Evolutionary conservation across 1,140 invertebrate species (phyloP).

Genomic region (Zaprionus africanus): DNA sequence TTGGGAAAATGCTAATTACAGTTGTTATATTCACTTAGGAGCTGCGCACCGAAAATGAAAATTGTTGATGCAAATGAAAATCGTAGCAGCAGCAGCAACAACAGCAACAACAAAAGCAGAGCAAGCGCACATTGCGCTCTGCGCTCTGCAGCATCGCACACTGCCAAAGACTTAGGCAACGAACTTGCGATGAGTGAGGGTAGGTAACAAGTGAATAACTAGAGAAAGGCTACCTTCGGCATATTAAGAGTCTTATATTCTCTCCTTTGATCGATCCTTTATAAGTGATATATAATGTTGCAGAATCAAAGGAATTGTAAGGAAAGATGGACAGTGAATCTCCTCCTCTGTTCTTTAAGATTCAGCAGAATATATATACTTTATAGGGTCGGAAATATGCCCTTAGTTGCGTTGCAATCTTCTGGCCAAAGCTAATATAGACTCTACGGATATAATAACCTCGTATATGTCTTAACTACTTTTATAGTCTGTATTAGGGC

Average conservation of each 20-base stretch:
- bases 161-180: conserved; percentile 76
- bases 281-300: background rate
- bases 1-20: conserved; percentile 59
- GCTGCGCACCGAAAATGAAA: conserved; percentile 35
- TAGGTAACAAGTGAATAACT: background rate
- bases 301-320: no score
- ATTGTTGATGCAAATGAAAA: conserved; percentile 43
- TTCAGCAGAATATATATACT: no score
- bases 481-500: no score
- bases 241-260: no score
- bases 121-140: background rate
- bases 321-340: no score
- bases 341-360: no score
- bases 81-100: conserved; percentile 1
- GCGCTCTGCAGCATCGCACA: conserved; percentile 43
- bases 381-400: no score
- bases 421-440: no score
- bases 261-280: background rate
- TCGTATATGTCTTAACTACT: no score
- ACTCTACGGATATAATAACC: no score
- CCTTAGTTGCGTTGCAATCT: no score
- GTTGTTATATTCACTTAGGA: conserved; percentile 37
- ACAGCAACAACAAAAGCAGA: conserved; percentile 14
- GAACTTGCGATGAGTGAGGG: conserved; percentile 47
- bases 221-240: background rate